Evolutionary conservation across 2,888 invertebrate genomes (phyloP), one percentile per base, ranked within the genome.

Genomic region (Drosophila paucipuncta): DNA sequence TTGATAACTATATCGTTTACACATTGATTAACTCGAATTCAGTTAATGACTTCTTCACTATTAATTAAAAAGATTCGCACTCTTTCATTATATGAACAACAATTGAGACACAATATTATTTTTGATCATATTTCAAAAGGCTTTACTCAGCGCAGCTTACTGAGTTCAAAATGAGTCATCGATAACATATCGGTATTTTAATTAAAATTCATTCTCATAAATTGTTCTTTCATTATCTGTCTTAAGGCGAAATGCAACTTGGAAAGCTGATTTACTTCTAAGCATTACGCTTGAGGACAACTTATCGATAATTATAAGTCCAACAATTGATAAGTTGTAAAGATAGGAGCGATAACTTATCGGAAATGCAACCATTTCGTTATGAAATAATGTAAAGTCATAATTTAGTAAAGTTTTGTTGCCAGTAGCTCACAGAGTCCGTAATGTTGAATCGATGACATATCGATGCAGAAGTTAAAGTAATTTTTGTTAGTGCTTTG

Each of bases 151-250:
- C 22, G 22, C 11, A 22, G 22, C 9, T 18, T 4, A 6, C 6
- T 6, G 13, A 43, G 43, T 7, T 43, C n/a, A 22, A 53, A 33
- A 22, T 33, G 13, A 33, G 2, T 9, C 3, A 53, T 35, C 64
- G 30, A 49, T 37, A 60, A 37, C 37, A 37, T 60, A 16, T 50
- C 61, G 61, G 37, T 25, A 13, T 13, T 39, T 39, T 9, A 39
- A 1, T 18, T 39, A 13, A 33, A 33, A 11, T 33, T 4, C 4
- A 33, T 33, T 33, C 11, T 11, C 4, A 33, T 11, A 33, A 33
- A 30, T 13, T 22, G 10, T 2, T 22, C 25, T 11, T 41, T 33
- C 10, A 1, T 33, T 5, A 25, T 9, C 18, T 47, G 6, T 28
- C 28, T 35, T 53, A 18, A 18, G 18, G 10, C 5, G 18, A 25